Evolutionary conservation across 2,797 vertebrate species (phyloP).

Genomic region (Tangara arthus): DNA sequence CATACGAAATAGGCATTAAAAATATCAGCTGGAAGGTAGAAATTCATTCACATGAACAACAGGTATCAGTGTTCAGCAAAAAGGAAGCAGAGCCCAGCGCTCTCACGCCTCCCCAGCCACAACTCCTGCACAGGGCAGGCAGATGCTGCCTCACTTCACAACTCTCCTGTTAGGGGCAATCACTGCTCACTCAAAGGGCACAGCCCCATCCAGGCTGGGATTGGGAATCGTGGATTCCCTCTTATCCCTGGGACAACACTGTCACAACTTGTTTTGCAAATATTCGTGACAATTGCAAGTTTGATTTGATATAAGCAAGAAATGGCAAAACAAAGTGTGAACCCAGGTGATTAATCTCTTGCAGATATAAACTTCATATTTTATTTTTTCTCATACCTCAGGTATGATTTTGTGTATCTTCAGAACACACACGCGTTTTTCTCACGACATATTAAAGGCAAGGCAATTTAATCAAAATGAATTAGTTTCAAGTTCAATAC

Average conservation of each 20-base stretch:
- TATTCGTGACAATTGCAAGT: not conserved
- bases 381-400: not conserved
- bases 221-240: accelerated
- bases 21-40: not conserved
- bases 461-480: not conserved
- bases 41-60: not conserved
- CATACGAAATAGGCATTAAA: conserved; percentile 2
- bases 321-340: not conserved
- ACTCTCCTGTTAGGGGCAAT: not conserved
- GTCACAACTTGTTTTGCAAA: not conserved
- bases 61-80: not conserved
- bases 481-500: not conserved
- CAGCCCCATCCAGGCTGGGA: not conserved
- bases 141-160: not conserved
- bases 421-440: not conserved
- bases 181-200: not conserved
- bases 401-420: not conserved
- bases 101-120: not conserved
- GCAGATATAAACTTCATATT: not conserved
- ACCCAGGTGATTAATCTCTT: not conserved
- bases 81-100: not conserved
- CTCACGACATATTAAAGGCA: not conserved
- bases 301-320: not conserved
- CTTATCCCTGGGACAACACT: not conserved
- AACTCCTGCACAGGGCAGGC: not conserved